Evolutionary conservation across 92 coral and sea anemone genomes (phyloP), one percentile per base, ranked within the genome.

Genomic region (Ricordea florida): DNA sequence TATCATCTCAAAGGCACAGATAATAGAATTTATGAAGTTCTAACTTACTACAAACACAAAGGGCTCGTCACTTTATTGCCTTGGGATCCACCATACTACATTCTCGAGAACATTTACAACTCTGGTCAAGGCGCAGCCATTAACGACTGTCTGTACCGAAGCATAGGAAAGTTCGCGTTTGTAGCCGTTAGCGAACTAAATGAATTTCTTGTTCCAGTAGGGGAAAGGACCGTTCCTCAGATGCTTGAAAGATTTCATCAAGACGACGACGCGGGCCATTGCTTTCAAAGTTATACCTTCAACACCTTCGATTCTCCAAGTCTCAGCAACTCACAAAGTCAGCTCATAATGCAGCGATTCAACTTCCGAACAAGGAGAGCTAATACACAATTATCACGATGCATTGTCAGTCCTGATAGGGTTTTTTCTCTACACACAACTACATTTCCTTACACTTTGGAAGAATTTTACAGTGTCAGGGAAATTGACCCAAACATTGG

Each of bases 81-180:
- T 1, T 78, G 84, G 84, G 33, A 55, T 14, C n/a, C 66, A 21
- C 84, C 76, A 10, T 21, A 53, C 0, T 11, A 50, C 53, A 55
- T 65, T 41, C 32, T 57, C 26, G 52, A 57, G 10, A 55, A 70
- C 28, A 31, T 56, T 3, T 60, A 69, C 58, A 66, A 67, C 20
- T 14, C 21, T 14, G 84, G 76, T 2, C 53, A 78, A 36, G 40
- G 63, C 0, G 17, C 32, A 5, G 76, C 76, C 28, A 46, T 78
- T 9, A 78, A 78, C 32, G 84, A 78, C 67, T 78, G 84, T n/a
- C 40, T 78, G 60, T 78, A 78, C 38, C 72, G 84, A 51, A 78
- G 57, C 58, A 41, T 78, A 57, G 84, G 40, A 13, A 14, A n/a
- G 52, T 69, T 66, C 18, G 51, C 55, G 0, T 78, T 23, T 36